Conservation (phyloP, 2,113 vertebrate genomes). For the Macrotis lagotis region DNA sequence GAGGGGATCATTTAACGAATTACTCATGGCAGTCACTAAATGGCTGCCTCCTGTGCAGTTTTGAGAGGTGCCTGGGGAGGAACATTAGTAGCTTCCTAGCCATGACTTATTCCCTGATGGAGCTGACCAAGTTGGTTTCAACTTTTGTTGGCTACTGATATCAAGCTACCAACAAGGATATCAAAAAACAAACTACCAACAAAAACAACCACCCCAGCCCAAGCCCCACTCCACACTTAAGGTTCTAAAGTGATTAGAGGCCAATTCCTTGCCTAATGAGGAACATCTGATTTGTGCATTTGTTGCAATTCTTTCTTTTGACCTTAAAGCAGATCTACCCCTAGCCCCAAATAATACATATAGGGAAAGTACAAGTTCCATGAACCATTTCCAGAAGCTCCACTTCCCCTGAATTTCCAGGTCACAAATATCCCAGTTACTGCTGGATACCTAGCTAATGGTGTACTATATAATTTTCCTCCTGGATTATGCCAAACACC, state of each 20-base stretch:
- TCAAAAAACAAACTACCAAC: constrained; percentile 46
- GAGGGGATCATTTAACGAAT: constrained; percentile 1
- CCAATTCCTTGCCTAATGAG: not conserved
- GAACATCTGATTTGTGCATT: constrained; percentile 49
- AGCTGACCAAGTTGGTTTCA: constrained; percentile 15
- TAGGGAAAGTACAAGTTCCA: constrained; percentile 73
- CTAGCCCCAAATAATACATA: constrained; percentile 69
- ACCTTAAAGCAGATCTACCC: constrained; percentile 62
- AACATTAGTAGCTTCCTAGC: not conserved
- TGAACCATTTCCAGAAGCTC: constrained; percentile 75
- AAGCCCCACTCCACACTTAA: not conserved
- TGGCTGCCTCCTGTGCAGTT: not conserved
- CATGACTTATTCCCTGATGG: not conserved
- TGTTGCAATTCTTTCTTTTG: constrained; percentile 74
- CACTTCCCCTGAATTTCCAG: constrained; percentile 74
- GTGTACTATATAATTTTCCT: constrained; percentile 71
- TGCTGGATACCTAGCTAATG: constrained; percentile 63
- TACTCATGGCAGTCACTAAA: not conserved
- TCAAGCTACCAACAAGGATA: constrained; percentile 50
- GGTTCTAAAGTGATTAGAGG: not conserved
- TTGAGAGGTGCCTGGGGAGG: constrained; percentile 12
- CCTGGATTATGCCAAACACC: constrained; percentile 54
- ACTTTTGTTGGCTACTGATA: constrained; percentile 26
- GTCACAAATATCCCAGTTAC: constrained; percentile 72
- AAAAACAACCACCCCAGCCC: not conserved